Base-by-base conservation (phyloP, 1,140 invertebrate genomes). In the Chrysomallon squamiferum region DNA sequence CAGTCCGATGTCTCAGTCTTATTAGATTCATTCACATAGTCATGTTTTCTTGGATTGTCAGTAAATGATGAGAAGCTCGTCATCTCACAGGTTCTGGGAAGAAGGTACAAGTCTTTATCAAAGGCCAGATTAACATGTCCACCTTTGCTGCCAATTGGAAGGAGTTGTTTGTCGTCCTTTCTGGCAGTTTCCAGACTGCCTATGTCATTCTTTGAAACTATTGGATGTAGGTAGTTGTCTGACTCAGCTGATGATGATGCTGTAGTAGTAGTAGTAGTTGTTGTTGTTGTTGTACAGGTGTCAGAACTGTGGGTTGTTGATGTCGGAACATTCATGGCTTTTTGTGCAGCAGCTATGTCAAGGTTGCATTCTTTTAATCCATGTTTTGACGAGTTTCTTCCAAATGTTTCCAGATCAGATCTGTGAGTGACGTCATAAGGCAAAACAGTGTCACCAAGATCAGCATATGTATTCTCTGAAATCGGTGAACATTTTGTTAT, bases 391-490 rank as follows among this genome's bases (percentile, higher is more conserved):
- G 50, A 54, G 35, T 38, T 38, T 15, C 35, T 38, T 38, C 35
- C 6, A 38, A 38, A 38, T 7, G 35, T 7, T 15, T 38, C 35
- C 35, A 38, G 35, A 15, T 38, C 35, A 7, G 35, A 38, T 15
- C 35, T 7, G 50, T 54, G 29, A 22, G 50, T 54, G 2, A 54
- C 50, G 13, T 54, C 50, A 20, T 54, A 54, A 27, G 50, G 50
- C 22, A 54, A 18, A 30, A 54, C 29, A 2, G 25, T 54, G 18
- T 54, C 50, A 13, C 50, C 50, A 27, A 54, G 15, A 6, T 54
- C 50, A 54, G 50, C 50, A 54, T 54, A 54, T 15, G 50, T 20
- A 30, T 54, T 54, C 2, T 54, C 50, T 54, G 50, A 54, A 54
- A 54, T 54, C n/a, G 22, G 11, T 25, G 15, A 54, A 11, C 5